Base-by-base conservation (phyloP, 1,140 invertebrate species). In the Leptinotarsa texana region DNA sequence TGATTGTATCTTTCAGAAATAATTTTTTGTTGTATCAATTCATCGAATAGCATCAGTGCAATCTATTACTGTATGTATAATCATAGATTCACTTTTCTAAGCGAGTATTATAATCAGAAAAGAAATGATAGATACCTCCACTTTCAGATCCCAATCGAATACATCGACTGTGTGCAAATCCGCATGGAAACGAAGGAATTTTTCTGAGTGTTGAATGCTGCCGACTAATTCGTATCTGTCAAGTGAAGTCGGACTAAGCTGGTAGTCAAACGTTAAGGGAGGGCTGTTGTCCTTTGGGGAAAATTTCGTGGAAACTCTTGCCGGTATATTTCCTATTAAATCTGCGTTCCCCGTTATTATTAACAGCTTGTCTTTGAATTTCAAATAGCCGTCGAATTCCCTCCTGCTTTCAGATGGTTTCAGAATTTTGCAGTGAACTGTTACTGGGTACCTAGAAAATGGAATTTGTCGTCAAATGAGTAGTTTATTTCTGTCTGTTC, bases 91-190 rank as follows among this genome's bases (percentile, higher is more conserved):
- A 33, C 6, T 6, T 6, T 33, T 33, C 1, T 33, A 33, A 33
- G 1, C 6, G 5, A 6, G 17, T 62, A 62, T 62, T 62, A n/a
- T 17, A 62, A 62, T n/a, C 0, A n/a, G 15, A 62, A 0, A n/a
- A n/a, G 4, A n/a, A 62, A 21, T 8, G 33, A 33, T 15, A 61
- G 17, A 42, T 81, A 84, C 82, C 78, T 83, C 47, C 67, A 82
- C 74, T 73, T 82, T 75, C 63, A 83, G 62, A 63, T 81, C 79
- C 82, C 82, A 84, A 69, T 84, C 80, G 61, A 80, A 79, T 77
- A 79, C 79, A 42, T 71, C 79, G 67, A 48, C 71, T 68, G 22
- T 73, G 67, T 24, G 68, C 74, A 79, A 73, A 69, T 80, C 68
- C 21, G 77, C 80, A 18, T 78, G 74, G 61, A 84, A 76, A 68